phyloP scores from a whole-genome alignment of 2,113 vertebrate genomes.

The Morone saxatilis region DNA sequence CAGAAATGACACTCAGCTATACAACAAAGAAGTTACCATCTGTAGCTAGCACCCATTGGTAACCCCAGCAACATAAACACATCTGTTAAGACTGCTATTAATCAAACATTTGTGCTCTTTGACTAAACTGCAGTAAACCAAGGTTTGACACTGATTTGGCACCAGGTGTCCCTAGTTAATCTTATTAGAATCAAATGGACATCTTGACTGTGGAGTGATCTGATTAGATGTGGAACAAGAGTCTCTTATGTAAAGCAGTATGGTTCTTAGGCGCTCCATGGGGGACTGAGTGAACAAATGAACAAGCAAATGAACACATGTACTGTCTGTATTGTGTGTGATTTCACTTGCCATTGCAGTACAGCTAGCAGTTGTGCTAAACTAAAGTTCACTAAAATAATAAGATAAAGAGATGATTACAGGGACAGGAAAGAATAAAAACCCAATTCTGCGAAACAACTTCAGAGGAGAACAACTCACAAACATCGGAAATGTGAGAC shows the following conservation, averaged over 20 bases:
- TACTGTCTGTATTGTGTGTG: background rate
- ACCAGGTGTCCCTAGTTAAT: conserved; percentile 50
- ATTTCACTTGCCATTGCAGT: background rate
- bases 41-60: background rate
- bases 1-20: too few species aligned
- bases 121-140: conserved; percentile 16
- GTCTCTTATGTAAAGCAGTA: conserved; percentile 25
- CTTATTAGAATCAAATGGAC: conserved; percentile 43
- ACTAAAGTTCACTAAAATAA: background rate
- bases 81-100: conserved; percentile 7
- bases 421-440: background rate
- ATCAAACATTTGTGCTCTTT: conserved; percentile 16
- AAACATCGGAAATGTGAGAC: too few species aligned
- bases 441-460: background rate
- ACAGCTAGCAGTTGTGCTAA: background rate
- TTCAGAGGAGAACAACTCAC: too few species aligned
- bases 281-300: conserved; percentile 11
- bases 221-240: conserved; percentile 55
- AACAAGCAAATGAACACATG: background rate
- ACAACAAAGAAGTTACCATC: background rate
- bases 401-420: background rate
- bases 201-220: conserved; percentile 42
- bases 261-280: conserved; percentile 20
- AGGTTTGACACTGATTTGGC: conserved; percentile 22
- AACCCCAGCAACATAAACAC: background rate